Conservation (phyloP, 2,113 vertebrate species). For the Gorilla gorilla region DNA sequence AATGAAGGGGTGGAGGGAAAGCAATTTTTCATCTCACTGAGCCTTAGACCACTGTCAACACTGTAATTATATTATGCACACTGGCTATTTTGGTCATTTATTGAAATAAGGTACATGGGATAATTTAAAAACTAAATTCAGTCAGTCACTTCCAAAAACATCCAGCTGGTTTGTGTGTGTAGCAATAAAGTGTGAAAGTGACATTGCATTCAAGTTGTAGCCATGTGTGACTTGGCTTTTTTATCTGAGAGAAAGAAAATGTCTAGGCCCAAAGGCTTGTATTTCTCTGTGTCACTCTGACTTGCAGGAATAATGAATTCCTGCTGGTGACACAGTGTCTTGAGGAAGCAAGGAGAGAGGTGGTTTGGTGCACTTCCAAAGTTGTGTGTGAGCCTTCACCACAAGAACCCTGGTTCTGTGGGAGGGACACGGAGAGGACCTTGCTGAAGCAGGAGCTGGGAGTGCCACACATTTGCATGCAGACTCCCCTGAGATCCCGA, state of each 20-base stretch:
- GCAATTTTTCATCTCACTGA: constrained; percentile 26
- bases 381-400: not conserved
- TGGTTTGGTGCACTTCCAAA: constrained; percentile 48
- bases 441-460: not conserved
- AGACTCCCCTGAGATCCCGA: not conserved
- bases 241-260: constrained; percentile 42
- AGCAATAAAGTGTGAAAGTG: constrained; percentile 42
- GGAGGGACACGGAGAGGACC: not conserved
- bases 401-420: not conserved
- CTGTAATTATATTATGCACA: not conserved
- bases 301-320: constrained; percentile 55
- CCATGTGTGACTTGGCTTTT: constrained; percentile 51
- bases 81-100: constrained; percentile 55
- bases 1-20: not conserved
- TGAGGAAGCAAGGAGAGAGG: not conserved
- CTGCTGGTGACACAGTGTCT: constrained; percentile 52
- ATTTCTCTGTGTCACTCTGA: constrained; percentile 40
- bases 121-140: constrained; percentile 52
- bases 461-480: not conserved
- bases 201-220: constrained; percentile 52
- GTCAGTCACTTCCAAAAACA: constrained; percentile 50
- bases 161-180: constrained; percentile 5
- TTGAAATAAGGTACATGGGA: constrained; percentile 1
- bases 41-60: constrained; percentile 41
- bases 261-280: constrained; percentile 30